Conservation (phyloP, 2,113 vertebrate genomes). For the Serilophus lunatus region DNA sequence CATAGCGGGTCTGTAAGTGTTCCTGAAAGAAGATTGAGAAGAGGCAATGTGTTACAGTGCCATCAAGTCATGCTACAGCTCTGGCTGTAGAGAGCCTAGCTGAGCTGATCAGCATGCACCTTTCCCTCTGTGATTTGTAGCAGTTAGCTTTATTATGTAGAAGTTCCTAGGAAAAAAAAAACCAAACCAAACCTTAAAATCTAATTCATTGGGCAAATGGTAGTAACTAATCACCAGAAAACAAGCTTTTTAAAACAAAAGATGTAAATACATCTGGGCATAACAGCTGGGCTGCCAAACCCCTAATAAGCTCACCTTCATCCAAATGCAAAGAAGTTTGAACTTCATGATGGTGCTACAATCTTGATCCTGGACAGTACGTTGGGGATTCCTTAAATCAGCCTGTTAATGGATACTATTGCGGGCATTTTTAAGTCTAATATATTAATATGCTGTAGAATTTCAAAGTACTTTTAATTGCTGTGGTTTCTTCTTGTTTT, state of each 20-base stretch:
- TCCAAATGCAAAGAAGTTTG: background rate
- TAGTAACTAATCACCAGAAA: background rate
- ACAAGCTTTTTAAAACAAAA: background rate
- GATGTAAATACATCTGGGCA: background rate
- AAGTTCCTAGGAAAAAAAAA: background rate
- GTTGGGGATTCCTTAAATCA: background rate
- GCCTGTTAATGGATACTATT: background rate
- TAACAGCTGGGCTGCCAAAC: background rate
- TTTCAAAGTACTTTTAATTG: background rate
- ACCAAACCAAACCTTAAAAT: background rate
- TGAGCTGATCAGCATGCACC: background rate
- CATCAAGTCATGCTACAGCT: fast-evolving
- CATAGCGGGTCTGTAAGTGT: background rate
- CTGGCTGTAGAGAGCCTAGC: background rate
- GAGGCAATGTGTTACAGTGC: background rate
- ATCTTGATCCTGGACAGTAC: background rate
- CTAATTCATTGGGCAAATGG: background rate
- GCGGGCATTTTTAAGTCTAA: background rate
- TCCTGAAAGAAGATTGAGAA: background rate
- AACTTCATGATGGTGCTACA: background rate
- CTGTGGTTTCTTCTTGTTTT: background rate
- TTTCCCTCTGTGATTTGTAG: background rate
- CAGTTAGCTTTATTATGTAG: background rate
- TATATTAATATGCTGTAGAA: background rate
- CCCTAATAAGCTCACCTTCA: background rate